Percentiles rank a stretch among this genome's conserved stretches.
phyloP scores from a whole-genome alignment of 64 coral and sea anemone species.

The Montipora cactus region DNA sequence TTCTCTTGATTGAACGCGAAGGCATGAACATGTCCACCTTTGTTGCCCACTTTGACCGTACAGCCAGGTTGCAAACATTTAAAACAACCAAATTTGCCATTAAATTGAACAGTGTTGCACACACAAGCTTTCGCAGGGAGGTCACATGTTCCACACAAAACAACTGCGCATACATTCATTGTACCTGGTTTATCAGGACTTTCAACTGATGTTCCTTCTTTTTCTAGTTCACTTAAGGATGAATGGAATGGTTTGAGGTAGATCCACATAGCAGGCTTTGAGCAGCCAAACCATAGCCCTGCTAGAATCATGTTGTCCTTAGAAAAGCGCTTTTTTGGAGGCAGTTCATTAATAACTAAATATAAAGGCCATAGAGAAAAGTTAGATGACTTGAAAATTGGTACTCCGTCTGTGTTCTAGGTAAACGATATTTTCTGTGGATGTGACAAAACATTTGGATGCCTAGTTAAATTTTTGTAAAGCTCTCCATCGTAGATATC shows the following conservation, averaged over 20 bases:
- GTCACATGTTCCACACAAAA: conserved; percentile 62
- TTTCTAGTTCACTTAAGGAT: conserved; percentile 30
- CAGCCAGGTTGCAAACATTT: conserved; percentile 53
- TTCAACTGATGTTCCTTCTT: conserved; percentile 11
- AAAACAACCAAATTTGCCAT: conserved; percentile 67
- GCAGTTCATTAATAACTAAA: conserved; percentile 69
- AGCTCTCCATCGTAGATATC: conserved; percentile 53
- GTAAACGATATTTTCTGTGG: conserved; percentile 51
- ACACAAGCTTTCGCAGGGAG: conserved; percentile 45
- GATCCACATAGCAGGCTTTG: conserved; percentile 64
- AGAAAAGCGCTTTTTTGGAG: conserved; percentile 4
- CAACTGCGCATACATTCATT: neutral
- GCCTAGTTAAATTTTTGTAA: conserved; percentile 11
- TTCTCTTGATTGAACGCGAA: conserved; percentile 24
- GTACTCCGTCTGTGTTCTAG: conserved; percentile 55
- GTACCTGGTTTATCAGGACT: neutral
- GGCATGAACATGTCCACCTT: conserved; percentile 17
- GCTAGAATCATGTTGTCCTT: conserved; percentile 76
- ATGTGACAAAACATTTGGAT: neutral
- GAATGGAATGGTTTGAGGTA: conserved; percentile 65
- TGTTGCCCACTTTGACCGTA: conserved; percentile 13
- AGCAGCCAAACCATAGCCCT: conserved; percentile 66
- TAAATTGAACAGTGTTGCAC: conserved; percentile 65
- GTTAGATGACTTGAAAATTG: conserved; percentile 69
- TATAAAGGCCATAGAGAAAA: conserved; percentile 67